A percentile compares a stretch with the other conserved stretches of the same genome.
phyloP scores from a whole-genome alignment of 2,113 vertebrate genomes.

The Plotosus lineatus region DNA sequence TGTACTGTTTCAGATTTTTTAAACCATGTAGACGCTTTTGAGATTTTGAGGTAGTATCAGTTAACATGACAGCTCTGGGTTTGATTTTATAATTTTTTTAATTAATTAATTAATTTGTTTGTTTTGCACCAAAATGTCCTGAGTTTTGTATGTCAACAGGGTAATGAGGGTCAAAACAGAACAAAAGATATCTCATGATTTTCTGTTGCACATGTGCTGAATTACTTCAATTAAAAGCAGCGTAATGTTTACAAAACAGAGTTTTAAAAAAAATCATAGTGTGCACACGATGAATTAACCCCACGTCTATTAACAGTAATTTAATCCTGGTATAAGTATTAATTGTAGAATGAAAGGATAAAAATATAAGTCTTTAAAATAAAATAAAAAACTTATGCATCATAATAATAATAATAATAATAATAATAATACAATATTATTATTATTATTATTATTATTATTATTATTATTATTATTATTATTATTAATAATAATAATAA shows the following conservation, averaged over 20 bases:
- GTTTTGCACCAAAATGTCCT: not conserved
- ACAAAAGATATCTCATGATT: not conserved
- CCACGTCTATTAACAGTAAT: no score
- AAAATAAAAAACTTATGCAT: no score
- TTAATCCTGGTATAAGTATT: no score
- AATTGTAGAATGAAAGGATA: no score
- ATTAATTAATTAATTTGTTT: not conserved
- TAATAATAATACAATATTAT: no score
- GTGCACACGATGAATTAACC: no score
- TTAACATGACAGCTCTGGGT: not conserved
- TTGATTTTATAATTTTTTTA: not conserved
- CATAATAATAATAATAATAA: no score
- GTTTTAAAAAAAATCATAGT: not conserved
- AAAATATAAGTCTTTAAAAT: no score
- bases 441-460: no score
- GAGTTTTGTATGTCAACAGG: constrained; percentile 5
- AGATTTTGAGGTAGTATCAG: not conserved
- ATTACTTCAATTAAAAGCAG: not conserved
- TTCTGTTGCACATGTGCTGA: not conserved
- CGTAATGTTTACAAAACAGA: not conserved
- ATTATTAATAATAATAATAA: no score
- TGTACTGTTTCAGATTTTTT: not conserved
- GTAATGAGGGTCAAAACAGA: not conserved
- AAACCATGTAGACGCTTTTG: not conserved
- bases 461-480: no score